A percentile compares a stretch with the other conserved stretches of the same genome.
phyloP scores from a whole-genome alignment of 2,888 invertebrate genomes.

The Stenchaetothrips biformis region DNA sequence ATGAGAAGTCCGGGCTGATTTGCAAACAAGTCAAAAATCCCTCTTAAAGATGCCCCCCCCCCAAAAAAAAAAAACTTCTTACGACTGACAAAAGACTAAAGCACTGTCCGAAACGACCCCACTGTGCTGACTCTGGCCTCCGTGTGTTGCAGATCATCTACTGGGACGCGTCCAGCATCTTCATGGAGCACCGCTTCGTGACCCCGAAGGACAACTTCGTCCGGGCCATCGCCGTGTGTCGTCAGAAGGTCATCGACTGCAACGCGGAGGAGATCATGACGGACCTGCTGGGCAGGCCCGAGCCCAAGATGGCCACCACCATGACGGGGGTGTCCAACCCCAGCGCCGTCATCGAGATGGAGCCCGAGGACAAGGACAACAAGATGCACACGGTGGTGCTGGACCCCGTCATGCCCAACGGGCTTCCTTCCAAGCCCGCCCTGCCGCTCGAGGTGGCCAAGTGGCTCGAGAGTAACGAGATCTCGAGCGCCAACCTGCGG shows the following conservation, averaged over 20 bases:
- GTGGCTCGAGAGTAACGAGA: conserved; percentile 66
- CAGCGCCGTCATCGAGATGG: conserved; percentile 32
- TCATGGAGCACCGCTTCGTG: conserved; percentile 76
- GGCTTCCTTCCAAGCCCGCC: conserved; percentile 51
- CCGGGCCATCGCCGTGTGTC: conserved; percentile 49
- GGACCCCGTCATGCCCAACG: conserved; percentile 36
- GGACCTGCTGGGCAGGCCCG: conserved; percentile 44
- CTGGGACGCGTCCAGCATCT: conserved; percentile 79
- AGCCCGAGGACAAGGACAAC: conserved; percentile 32
- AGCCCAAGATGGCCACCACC: conserved; percentile 28
- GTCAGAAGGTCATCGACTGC: conserved; percentile 48
- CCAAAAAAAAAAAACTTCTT: too few relatives aligned
- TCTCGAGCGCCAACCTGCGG: conserved; percentile 62
- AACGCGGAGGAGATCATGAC: conserved; percentile 49
- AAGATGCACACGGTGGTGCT: conserved; percentile 24
- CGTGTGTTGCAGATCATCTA: conserved; percentile 63
- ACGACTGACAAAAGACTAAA: conserved; percentile 12
- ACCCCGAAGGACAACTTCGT: conserved; percentile 66
- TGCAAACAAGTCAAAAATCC: conserved; percentile 64
- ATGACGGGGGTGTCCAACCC: conserved; percentile 26
- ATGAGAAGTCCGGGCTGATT: too few relatives aligned
- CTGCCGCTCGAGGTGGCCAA: conserved; percentile 60
- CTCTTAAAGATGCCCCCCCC: too few relatives aligned
- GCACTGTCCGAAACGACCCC: too few relatives aligned
- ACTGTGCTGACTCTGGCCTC: too few relatives aligned